Evolutionary conservation across 2,113 vertebrate genomes (phyloP).

Genomic region (Eudyptes chrysolophus): DNA sequence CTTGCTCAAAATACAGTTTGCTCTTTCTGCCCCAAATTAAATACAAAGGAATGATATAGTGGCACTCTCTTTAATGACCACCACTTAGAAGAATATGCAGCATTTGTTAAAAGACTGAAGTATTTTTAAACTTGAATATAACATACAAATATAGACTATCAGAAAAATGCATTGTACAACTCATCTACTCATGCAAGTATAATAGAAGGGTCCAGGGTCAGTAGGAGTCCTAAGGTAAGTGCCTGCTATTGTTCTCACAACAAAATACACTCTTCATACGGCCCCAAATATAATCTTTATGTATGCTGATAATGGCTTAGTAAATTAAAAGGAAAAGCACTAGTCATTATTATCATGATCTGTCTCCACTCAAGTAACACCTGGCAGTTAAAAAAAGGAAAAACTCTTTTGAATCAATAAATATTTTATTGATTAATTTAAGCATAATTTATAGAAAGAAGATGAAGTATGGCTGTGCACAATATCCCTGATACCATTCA

Average conservation of each 20-base stretch:
- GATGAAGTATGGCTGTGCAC: not conserved
- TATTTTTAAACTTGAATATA: conserved; percentile 6
- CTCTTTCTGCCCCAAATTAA: conserved; percentile 26
- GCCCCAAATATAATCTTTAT: not conserved
- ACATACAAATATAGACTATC: not conserved
- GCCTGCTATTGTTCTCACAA: not conserved
- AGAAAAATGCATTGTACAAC: not conserved
- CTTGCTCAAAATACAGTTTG: conserved; percentile 13
- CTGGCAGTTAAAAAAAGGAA: not conserved
- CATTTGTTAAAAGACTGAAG: conserved; percentile 4
- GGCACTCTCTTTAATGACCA: conserved; percentile 28
- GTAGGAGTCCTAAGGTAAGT: not conserved
- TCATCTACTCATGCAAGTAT: not conserved
- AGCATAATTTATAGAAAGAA: not conserved
- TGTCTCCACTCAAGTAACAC: not conserved
- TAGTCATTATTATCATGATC: not conserved
- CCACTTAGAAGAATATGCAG: not conserved
- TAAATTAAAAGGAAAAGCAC: not conserved
- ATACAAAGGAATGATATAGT: conserved; percentile 13
- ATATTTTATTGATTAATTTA: not conserved
- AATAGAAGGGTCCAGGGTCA: not conserved
- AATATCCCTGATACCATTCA: not conserved
- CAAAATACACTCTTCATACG: not conserved
- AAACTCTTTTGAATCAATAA: not conserved
- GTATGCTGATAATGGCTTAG: not conserved